Evolutionary conservation across 1,140 invertebrate species (phyloP).

Genomic region (Drosophila ficusphila): DNA sequence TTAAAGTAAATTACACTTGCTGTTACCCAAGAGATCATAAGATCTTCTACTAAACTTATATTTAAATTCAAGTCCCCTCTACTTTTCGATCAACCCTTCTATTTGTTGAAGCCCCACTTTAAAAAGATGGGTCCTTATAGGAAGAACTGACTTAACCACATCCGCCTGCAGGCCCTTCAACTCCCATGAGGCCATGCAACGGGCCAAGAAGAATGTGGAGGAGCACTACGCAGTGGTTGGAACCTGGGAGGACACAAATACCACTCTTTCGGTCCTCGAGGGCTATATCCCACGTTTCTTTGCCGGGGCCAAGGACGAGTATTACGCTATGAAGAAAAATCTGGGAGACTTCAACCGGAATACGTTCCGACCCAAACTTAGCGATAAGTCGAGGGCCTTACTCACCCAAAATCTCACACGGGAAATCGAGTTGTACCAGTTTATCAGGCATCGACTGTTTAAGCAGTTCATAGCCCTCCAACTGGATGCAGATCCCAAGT

Average conservation of each 20-base stretch:
- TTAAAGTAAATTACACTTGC: too few relatives aligned
- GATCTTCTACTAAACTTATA: too few relatives aligned
- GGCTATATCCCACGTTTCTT: conserved; percentile 93
- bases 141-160: too few relatives aligned
- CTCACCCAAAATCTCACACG: conserved; percentile 93
- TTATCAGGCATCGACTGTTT: conserved; percentile 93
- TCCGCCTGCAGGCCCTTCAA: conserved; percentile 90
- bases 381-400: conserved; percentile 91
- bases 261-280: conserved; percentile 92
- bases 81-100: background rate
- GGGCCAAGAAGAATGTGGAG: conserved; percentile 92
- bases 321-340: conserved; percentile 86
- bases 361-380: conserved; percentile 89
- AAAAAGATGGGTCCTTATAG: too few relatives aligned
- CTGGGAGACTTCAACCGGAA: conserved; percentile 93
- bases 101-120: background rate
- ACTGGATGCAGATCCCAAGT: conserved; percentile 63
- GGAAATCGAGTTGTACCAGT: conserved; percentile 96
- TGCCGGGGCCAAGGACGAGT: conserved; percentile 87
- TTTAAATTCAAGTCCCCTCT: too few relatives aligned
- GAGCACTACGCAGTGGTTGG: conserved; percentile 94
- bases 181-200: conserved; percentile 90
- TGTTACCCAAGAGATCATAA: too few relatives aligned
- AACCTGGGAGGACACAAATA: conserved; percentile 94
- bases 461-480: conserved; percentile 90